These are phyloP conservation scores for Fukomys damarensis DNA, from an alignment of 2,113 vertebrate genomes.

Conservation along the genomic window DNA sequence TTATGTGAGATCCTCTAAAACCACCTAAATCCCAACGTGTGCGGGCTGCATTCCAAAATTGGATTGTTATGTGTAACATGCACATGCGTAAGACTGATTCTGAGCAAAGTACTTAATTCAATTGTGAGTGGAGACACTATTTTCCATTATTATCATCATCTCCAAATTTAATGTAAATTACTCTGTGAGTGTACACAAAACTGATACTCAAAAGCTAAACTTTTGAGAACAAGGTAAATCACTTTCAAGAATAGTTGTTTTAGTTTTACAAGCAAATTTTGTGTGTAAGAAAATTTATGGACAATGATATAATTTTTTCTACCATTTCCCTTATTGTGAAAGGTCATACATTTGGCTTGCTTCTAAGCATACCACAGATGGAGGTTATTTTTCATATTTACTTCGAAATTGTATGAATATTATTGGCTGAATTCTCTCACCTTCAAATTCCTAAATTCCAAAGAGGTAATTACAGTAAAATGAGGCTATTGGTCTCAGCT, in stretches of 20 bases:
- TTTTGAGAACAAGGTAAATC: not conserved
- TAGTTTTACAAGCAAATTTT: not conserved
- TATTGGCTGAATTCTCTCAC: not conserved
- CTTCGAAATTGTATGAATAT: not conserved
- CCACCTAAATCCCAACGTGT: not conserved
- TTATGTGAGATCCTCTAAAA: constrained; percentile 45
- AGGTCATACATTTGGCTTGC: not conserved
- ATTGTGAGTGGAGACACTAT: not conserved
- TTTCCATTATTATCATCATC: not conserved
- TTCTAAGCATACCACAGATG: not conserved
- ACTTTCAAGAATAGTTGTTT: not conserved
- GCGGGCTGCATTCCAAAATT: constrained; percentile 11
- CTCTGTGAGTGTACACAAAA: not conserved
- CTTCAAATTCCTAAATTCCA: not conserved
- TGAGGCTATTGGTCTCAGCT: not conserved
- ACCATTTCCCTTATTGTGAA: not conserved
- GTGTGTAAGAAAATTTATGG: not conserved
- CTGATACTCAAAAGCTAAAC: not conserved
- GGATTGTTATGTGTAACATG: constrained; percentile 47
- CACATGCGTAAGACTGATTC: not conserved
- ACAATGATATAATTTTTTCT: not conserved
- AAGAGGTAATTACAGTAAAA: not conserved
- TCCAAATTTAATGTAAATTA: constrained; percentile 28
- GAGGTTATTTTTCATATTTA: not conserved
- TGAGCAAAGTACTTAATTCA: not conserved